Base-by-base conservation (phyloP, 2,888 invertebrate species). In the Shargacucullia verbasci region DNA sequence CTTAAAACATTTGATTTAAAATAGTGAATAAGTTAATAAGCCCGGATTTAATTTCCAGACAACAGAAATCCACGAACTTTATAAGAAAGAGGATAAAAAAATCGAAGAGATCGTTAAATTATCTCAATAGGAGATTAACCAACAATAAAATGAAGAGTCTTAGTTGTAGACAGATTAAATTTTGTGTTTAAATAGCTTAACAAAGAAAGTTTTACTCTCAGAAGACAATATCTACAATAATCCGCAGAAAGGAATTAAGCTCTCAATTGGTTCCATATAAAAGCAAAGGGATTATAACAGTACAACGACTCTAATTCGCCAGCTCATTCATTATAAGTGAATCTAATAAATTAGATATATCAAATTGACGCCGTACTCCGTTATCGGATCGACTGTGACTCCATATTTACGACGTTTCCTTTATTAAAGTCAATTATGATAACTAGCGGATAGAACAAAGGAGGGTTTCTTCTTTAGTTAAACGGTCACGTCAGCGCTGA, bases 391-490 rank as follows among this genome's bases (percentile, higher is more conserved):
- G 45, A 50, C 20, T 44, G 25, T 60, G 59, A 27, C 50, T n/a
- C n/a, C n/a, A n/a, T n/a, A n/a, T n/a, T 68, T 56, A 9, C 5
- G 8, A 35, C 8, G 12, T 86, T 89, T 85, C 83, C 83, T 86
- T 79, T 79, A 84, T 84, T 83, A 80, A 75, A 73, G 70, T 72
- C 78, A 84, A 85, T 87, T 86, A 88, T 82, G 73, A 83, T 82
- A 84, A 83, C 46, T 57, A 59, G 79, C 82, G 83, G 83, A 71
- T 56, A 73, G 61, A 70, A 74, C 4, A 20, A 20, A 20, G 20
- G 67, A 73, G 59, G 7, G 63, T 76, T n/a, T n/a, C n/a, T n/a
- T n/a, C n/a, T 77, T 80, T 79, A 74, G 73, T 71, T 61, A 69
- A 64, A 62, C 78, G 45, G 80, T 80, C 83, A 86, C 86, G 84